These are phyloP conservation scores for Karalla daura DNA, from an alignment of 2,797 vertebrate species.

Conservation along the genomic window DNA sequence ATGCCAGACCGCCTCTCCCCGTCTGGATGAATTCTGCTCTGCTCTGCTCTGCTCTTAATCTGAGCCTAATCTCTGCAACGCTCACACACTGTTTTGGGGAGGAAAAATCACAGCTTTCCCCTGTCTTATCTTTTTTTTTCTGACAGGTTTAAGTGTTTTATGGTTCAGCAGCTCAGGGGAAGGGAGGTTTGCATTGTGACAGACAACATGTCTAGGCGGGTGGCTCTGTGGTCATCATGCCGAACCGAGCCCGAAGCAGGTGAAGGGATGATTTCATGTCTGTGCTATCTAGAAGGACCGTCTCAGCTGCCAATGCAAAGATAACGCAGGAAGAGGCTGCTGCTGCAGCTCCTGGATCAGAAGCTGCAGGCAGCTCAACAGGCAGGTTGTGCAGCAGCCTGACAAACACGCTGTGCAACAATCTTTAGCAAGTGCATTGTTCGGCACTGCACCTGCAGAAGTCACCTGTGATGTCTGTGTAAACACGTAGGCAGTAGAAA, in stretches of 20 bases:
- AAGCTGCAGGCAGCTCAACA: slow-evolving; percentile 52
- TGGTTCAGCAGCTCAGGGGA: slow-evolving; percentile 62
- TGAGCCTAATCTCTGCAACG: slow-evolving; percentile 39
- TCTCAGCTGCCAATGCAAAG: slow-evolving; percentile 71
- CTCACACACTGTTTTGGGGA: slow-evolving; percentile 28
- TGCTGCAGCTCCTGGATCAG: slow-evolving; percentile 39
- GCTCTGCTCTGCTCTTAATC: slow-evolving; percentile 56
- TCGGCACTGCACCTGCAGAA: neutral
- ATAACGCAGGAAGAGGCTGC: slow-evolving; percentile 62
- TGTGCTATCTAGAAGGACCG: slow-evolving; percentile 60
- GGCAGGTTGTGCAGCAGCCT: slow-evolving; percentile 37
- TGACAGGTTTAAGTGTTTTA: slow-evolving; percentile 69
- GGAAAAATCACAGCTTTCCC: slow-evolving; percentile 47
- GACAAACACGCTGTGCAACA: slow-evolving; percentile 44
- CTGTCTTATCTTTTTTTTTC: slow-evolving; percentile 64
- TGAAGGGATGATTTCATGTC: slow-evolving; percentile 75
- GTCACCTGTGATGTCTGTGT: neutral
- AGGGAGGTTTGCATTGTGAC: slow-evolving; percentile 55
- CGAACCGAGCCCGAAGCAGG: slow-evolving; percentile 60
- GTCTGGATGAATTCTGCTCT: slow-evolving; percentile 31
- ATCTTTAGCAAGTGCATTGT: slow-evolving; percentile 19
- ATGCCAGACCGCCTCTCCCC: slow-evolving; percentile 38
- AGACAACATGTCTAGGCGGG: slow-evolving; percentile 61
- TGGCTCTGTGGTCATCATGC: slow-evolving; percentile 47
- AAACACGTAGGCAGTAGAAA: too few relatives aligned